Percentiles rank a stretch among this genome's conserved stretches.
phyloP scores from a whole-genome alignment of 1,140 invertebrate genomes.

The Ceratitis capitata region DNA sequence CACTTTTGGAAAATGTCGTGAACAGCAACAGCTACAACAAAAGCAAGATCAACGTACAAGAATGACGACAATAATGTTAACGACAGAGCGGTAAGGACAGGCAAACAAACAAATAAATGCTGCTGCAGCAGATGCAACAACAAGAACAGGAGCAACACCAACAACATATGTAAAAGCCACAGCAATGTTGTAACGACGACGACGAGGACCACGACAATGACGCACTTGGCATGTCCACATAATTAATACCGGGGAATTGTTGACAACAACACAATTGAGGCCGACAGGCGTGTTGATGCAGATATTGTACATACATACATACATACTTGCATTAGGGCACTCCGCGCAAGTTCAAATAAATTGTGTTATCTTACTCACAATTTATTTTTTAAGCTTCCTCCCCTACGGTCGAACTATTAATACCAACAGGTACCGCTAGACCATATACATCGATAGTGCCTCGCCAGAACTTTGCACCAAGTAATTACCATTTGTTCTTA shows the following conservation, averaged over 20 bases:
- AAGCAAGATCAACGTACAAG: background rate
- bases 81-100: background rate
- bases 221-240: conserved; percentile 26
- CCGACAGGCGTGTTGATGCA: background rate
- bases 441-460: too few species aligned
- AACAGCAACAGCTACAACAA: background rate
- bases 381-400: too few species aligned
- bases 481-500: too few species aligned
- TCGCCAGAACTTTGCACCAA: too few species aligned
- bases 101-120: background rate
- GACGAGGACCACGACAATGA: background rate
- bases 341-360: too few species aligned
- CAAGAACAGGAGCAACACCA: background rate
- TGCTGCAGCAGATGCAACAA: background rate
- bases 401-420: too few species aligned
- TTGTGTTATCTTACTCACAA: too few species aligned
- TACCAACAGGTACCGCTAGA: too few species aligned
- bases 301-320: background rate
- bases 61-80: background rate
- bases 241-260: conserved; percentile 21
- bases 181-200: background rate
- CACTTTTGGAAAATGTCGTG: background rate
- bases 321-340: background rate
- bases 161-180: background rate
- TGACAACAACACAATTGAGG: conserved; percentile 12